Percentiles rank a stretch among this genome's conserved stretches.
These are phyloP conservation scores for Pseudopodoces humilis DNA, from an alignment of 2,113 vertebrate species.

Conservation along the genomic window DNA sequence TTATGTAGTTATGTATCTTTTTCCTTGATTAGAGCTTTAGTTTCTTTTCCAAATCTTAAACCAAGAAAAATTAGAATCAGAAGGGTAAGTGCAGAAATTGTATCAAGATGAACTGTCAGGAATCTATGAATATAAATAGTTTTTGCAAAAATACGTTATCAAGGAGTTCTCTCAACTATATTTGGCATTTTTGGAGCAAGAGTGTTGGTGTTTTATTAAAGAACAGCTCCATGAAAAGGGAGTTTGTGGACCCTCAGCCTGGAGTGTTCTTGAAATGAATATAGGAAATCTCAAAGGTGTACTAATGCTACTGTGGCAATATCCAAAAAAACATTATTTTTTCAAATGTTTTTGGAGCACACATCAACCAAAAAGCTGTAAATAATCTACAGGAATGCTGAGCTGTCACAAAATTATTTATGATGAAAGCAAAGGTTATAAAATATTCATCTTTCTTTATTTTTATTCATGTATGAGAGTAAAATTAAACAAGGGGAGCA, in stretches of 20 bases:
- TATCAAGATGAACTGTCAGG: conserved; percentile 74
- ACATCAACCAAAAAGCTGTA: conserved; percentile 64
- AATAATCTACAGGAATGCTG: conserved; percentile 72
- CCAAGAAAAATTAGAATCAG: conserved; percentile 15
- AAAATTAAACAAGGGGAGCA: conserved; percentile 67
- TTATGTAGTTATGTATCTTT: conserved; percentile 36
- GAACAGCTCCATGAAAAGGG: conserved; percentile 33
- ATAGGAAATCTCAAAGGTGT: conserved; percentile 15
- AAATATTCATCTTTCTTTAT: conserved; percentile 72
- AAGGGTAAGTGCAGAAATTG: conserved; percentile 53
- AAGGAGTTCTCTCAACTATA: conserved; percentile 72
- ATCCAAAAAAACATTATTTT: neutral
- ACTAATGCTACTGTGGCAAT: conserved; percentile 6
- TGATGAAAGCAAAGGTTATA: conserved; percentile 71
- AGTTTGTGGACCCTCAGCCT: conserved; percentile 34
- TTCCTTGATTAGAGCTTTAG: conserved; percentile 15
- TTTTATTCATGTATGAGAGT: conserved; percentile 47
- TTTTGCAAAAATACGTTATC: conserved; percentile 75
- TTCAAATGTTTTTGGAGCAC: conserved; percentile 40
- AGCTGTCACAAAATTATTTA: conserved; percentile 74
- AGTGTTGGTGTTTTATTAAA: conserved; percentile 70
- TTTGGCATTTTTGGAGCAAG: conserved; percentile 78
- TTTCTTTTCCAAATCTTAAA: conserved; percentile 39
- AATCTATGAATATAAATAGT: conserved; percentile 77
- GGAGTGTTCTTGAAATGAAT: conserved; percentile 60